Percentiles rank a stretch among this genome's conserved stretches.
Conservation (phyloP, 2,797 vertebrate species). For the Galago senegalensis region DNA sequence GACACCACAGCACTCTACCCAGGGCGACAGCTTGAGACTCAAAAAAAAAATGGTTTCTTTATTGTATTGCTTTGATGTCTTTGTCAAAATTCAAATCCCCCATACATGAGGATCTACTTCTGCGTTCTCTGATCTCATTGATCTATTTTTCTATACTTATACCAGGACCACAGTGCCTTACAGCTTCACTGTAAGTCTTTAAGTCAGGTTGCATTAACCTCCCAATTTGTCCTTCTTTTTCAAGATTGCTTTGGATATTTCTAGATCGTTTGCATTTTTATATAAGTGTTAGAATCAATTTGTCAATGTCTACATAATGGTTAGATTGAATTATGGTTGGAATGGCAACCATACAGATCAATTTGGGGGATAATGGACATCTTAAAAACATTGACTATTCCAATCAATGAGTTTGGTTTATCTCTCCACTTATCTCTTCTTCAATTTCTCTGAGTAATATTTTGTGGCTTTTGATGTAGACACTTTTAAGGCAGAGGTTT, state of each 20-base stretch:
- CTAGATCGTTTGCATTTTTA: conserved; percentile 44
- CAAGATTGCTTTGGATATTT: conserved; percentile 15
- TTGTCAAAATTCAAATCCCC: neutral
- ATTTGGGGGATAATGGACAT: neutral
- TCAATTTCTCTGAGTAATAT: conserved; percentile 41
- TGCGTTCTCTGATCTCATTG: neutral
- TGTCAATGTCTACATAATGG: neutral
- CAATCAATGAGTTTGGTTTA: neutral
- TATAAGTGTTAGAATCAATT: conserved; percentile 27
- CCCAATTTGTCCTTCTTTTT: neutral
- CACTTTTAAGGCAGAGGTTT: neutral
- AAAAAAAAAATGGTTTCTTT: neutral
- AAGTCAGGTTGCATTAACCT: neutral
- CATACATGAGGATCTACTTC: neutral
- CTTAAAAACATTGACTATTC: conserved; percentile 26
- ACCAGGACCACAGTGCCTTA: too few species aligned
- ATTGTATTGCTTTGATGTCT: neutral
- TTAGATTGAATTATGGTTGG: neutral
- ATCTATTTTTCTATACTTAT: neutral
- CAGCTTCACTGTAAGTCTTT: neutral
- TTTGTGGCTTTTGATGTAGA: conserved; percentile 51
- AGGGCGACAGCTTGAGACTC: too few species aligned
- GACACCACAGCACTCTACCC: too few species aligned
- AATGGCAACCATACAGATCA: neutral
- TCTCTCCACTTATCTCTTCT: neutral